A percentile compares a stretch with the other conserved stretches of the same genome.
Evolutionary conservation across 2,113 vertebrate species (phyloP).

Genomic region (Thalassoma bifasciatum): DNA sequence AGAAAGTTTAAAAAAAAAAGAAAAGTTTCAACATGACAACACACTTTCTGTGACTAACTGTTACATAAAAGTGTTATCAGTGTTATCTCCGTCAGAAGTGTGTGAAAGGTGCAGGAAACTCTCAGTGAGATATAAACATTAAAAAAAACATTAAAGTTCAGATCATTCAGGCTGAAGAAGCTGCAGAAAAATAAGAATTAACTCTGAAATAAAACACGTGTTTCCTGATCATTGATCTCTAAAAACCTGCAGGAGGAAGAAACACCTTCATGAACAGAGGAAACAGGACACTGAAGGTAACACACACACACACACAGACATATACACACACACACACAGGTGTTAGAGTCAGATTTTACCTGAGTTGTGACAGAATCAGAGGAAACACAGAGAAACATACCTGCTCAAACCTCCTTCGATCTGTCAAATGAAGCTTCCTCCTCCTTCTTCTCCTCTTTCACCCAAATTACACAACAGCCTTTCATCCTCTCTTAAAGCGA

Average conservation of each 20-base stretch:
- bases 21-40: background rate
- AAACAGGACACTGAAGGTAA: background rate
- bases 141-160: no score
- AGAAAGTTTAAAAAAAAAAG: no score
- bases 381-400: background rate
- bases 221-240: background rate
- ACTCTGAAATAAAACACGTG: background rate
- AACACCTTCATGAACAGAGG: background rate
- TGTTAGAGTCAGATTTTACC: no score
- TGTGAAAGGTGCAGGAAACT: background rate
- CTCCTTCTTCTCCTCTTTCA: constrained; percentile 39
- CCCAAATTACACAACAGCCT: constrained; percentile 43
- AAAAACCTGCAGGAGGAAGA: background rate
- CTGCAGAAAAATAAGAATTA: background rate
- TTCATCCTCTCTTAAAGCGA: constrained; percentile 63
- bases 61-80: background rate
- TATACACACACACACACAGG: background rate
- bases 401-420: constrained; percentile 29
- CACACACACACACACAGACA: no score
- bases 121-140: no score
- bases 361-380: background rate
- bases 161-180: no score
- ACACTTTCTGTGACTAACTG: background rate
- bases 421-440: constrained; percentile 1
- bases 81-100: background rate